Evolutionary conservation across 2,888 invertebrate genomes (phyloP), one percentile per base, ranked within the genome.

Genomic region (Laothoe populi): DNA sequence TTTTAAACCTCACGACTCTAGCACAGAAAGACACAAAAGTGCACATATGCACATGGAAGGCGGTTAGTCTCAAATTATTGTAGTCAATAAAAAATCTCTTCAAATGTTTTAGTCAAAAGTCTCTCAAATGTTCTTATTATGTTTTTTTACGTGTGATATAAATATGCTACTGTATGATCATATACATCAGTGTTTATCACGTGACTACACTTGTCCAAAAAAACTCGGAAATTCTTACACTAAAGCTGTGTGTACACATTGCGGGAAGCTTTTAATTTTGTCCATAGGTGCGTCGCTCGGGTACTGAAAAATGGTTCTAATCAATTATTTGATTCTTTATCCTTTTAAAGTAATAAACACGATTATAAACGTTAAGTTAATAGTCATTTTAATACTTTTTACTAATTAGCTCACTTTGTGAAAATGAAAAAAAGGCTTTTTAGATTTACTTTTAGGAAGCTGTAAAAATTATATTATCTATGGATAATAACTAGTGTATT

Each of bases 151-250:
- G 46, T 48, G n/a, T n/a, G 23, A 48, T 24, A 26, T 31, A 31
- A 13, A 23, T 23, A n/a, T 11, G 42, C 42, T 24, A 24, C 48
- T 24, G 48, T 24, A 48, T 24, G 24, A n/a, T 48, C 11, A 26
- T 24, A 48, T 48, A 48, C 24, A 48, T n/a, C n/a, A 7, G 13
- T 48, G n/a, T 48, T 48, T 46, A 46, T 13, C 46, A 24, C 46
- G 13, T 24, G 24, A 48, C 48, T 48, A 24, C 13, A 24, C 48
- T n/a, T 48, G 48, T 24, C 48, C n/a, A 13, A 48, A 48, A 48
- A 48, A 48, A 48, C 7, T 26, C 48, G 48, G 24, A 48, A 48
- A 24, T 48, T 48, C 48, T 24, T 26, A 13, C 24, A 24, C 7
- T 48, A 48, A 48, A 26, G 48, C 48, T 26, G 48, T 7, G 48